Conservation (phyloP, 2,888 invertebrate genomes). For the Lasius platythorax region DNA sequence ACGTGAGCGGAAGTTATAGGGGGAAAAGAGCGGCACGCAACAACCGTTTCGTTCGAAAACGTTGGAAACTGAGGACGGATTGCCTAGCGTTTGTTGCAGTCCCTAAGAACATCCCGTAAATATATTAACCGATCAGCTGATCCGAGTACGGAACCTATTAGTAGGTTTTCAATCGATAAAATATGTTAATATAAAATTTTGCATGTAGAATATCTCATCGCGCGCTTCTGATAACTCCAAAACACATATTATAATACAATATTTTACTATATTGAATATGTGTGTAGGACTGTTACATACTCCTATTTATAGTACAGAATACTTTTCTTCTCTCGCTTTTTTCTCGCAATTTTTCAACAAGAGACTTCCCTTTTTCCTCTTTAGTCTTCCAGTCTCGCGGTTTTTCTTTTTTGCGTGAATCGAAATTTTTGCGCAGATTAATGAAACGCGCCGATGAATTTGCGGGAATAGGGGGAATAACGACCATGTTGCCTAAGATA, state of each 20-base stretch:
- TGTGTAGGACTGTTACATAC: background rate
- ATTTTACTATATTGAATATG: background rate
- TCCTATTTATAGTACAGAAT: background rate
- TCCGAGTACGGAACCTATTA: background rate
- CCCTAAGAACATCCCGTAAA: background rate
- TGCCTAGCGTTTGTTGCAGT: slow-evolving; percentile 10
- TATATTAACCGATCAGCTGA: background rate
- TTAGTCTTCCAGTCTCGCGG: background rate
- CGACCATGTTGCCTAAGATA: slow-evolving; percentile 54
- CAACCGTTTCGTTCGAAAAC: slow-evolving; percentile 22
- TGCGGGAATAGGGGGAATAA: slow-evolving; percentile 60
- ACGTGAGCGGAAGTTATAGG: slow-evolving; percentile 44
- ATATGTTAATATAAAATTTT: slow-evolving; percentile 15
- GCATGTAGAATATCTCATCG: background rate
- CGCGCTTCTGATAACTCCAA: background rate
- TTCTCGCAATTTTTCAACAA: background rate
- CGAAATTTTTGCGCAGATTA: slow-evolving; percentile 56
- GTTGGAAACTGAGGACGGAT: background rate
- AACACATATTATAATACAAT: background rate
- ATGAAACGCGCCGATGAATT: slow-evolving; percentile 41
- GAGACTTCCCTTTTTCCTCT: background rate
- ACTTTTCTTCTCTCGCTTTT: background rate
- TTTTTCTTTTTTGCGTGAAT: slow-evolving; percentile 43
- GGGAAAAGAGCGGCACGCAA: slow-evolving; percentile 33
- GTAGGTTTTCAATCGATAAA: background rate